Conservation (phyloP, 2,888 invertebrate genomes). For the Camponotus fellah region DNA sequence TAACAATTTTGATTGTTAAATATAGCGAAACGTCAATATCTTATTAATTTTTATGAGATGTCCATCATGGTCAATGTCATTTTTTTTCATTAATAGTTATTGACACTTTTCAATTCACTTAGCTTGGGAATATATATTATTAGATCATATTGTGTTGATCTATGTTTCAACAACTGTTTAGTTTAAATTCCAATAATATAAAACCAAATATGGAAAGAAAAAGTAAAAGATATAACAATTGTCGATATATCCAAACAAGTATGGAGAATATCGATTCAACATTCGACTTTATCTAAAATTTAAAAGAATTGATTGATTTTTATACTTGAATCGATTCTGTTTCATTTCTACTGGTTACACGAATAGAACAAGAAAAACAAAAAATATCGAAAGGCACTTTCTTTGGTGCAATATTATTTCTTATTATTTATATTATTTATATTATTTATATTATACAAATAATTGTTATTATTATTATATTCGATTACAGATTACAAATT, state of each 20-base stretch:
- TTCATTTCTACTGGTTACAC: no score
- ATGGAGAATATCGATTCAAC: no score
- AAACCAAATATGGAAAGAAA: neutral
- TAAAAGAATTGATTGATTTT: no score
- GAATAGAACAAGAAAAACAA: no score
- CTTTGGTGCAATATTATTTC: no score
- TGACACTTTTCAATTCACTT: neutral
- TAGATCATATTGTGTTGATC: no score
- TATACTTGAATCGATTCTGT: neutral
- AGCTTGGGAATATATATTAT: no score
- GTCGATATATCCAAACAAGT: neutral
- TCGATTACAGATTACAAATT: neutral
- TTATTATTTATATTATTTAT: no score
- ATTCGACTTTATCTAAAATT: no score
- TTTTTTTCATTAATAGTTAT: neutral
- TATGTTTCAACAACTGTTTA: no score
- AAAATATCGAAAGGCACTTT: no score
- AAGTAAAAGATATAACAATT: neutral
- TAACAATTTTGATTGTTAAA: neutral
- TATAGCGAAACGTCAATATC: neutral
- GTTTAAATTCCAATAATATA: neutral
- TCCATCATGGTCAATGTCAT: neutral
- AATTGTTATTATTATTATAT: neutral
- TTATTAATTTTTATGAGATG: neutral
- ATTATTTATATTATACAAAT: no score